Evolutionary conservation across 2,888 invertebrate species (phyloP), one percentile per base, ranked within the genome.

Genomic region (Heliconius erato): DNA sequence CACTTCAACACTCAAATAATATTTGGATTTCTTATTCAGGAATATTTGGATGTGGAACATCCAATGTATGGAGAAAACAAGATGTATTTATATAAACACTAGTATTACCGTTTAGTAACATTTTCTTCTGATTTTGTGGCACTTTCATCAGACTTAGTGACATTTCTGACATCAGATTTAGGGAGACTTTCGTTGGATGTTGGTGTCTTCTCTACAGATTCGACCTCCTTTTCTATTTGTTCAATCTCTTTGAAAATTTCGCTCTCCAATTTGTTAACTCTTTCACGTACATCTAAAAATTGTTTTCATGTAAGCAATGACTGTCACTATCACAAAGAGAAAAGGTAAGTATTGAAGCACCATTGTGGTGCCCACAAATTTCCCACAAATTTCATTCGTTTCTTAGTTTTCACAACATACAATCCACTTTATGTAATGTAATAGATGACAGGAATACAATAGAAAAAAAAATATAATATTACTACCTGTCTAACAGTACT

Each of bases 211-310:
- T 78, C 26, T 7, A 23, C 78, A n/a, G 40, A 40, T n/a, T 40
- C 7, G 12, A 40, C 40, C 3, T 68, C 74, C 11, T 79, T 71
- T 9, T 87, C 91, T 44, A 86, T 82, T 89, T 90, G 23, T 91
- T 92, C 92, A 69, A 95, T 96, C 85, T 94, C 91, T 85, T 93
- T 89, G 83, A 95, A 95, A 82, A 96, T 96, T 83, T 92, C 90
- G 0, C 85, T 88, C 84, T 96, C 95, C 23, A 95, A 83, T 85
- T 91, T 87, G 77, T 91, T 88, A 0, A 95, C 90, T 85, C 92
- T 93, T 79, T 92, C 90, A 28, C 87, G 90, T 2, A 89, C 87
- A 71, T 89, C 93, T 93, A 89, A 77, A 89, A 89, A 40, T 35
- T 1, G 32, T 12, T 28, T 59, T 74, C 7, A 54, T 19, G 19